Base-by-base conservation (phyloP, 2,888 invertebrate genomes). In the Pharmacophagus antenor region DNA sequence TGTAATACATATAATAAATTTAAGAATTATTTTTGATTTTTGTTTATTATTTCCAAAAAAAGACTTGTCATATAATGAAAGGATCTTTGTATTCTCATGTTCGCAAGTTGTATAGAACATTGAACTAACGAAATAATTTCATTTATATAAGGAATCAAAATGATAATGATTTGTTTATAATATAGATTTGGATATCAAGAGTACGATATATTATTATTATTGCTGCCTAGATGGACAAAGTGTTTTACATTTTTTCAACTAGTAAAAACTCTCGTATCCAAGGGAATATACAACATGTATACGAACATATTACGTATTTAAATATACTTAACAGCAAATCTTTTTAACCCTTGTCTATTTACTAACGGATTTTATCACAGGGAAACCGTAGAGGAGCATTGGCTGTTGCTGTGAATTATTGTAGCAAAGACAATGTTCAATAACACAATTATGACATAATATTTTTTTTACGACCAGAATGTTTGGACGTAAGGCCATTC, bases 291-390 rank as follows among this genome's bases (percentile, higher is more conserved):
- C 15, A 37, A 37, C n/a, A 37, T 37, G n/a, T n/a, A 7, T 37
- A 37, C 15, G n/a, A 20, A 15, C 20, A 27, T 27, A 23, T 55
- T 55, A 49, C 56, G 49, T n/a, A 17, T 50, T 49, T 25, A 42
- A 56, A 42, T 49, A 49, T 42, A 49, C 22, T 49, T 42, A 56
- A 42, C 41, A 49, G 20, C 46, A 54, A 54, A 56, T 48, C 55
- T 56, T 18, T 48, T 56, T 41, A 8, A 56, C 21, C 20, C 25
- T 23, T 18, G 37, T 41, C 46, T 47, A 21, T 22, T 22, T 49
- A 23, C 23, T 56, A 49, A 56, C 48, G 41, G 48, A 49, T 56
- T 56, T 56, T 41, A 49, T 49, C 37, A 56, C 41, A 42, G 48
- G 17, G 56, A 56, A 56, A 49, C 56, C 56, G 8, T 56, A 56